Evolutionary conservation across 1,140 invertebrate species (phyloP), one percentile per base, ranked within the genome.

Genomic region (Temnothorax longispinosus): DNA sequence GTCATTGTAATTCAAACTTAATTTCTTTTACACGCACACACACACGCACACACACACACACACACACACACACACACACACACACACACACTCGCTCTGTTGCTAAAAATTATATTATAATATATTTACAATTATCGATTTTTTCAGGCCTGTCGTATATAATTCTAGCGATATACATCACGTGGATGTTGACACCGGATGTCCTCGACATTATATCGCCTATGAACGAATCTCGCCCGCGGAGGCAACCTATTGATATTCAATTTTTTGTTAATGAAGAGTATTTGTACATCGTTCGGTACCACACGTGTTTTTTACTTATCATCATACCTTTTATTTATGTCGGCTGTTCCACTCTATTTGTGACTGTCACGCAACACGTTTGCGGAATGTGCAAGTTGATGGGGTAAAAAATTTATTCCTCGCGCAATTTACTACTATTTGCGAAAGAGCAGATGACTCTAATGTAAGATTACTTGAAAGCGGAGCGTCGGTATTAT

Each of bases 371-470:
- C 8, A n/a, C 62, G 35, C 78, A 56, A 56, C 78, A 81, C 50
- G 21, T 27, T 69, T 80, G 77, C 21, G 64, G 50, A 35, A 81
- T 81, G 78, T 81, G 21, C 64, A 8, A 71, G 3, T 44, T 69
- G 15, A 15, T 81, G 21, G 64, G 64, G 64, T 81, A 81, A 81
- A 50, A 54, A 38, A 41, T 41, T 27, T 52, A 7, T 0, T 41
- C n/a, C 6, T 60, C 7, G 35, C 35, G 10, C n/a, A 27, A 38
- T 41, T 75, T 38, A 75, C 21, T 54, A 15, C 4, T 69, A 67
- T 80, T 54, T 69, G 56, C 21, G n/a, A 80, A 78, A n/a, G 11
- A 77, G 27, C 18, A 78, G 41, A 67, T 7, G 44, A 21, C 35
- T 67, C 7, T 21, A 21, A 21, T 21, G 21, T 50, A 8, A 35